These are phyloP conservation scores for Invenusta paracnida DNA, from an alignment of 2,888 invertebrate genomes.

Conservation along the genomic window DNA sequence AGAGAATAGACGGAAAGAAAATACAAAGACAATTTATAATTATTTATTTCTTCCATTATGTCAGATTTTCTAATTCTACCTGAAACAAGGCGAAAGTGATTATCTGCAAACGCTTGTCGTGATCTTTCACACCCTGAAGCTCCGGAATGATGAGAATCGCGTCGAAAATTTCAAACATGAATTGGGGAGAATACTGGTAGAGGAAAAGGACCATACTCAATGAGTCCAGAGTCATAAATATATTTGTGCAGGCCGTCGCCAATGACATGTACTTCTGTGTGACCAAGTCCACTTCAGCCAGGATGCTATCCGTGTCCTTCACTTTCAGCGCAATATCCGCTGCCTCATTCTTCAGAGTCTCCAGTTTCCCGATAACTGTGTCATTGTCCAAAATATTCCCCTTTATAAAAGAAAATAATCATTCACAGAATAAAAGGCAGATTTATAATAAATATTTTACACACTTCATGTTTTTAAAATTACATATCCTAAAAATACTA, in stretches of 20 bases:
- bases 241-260: slow-evolving; percentile 90
- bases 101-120: slow-evolving; percentile 75
- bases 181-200: slow-evolving; percentile 95
- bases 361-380: slow-evolving; percentile 92
- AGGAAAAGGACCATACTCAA: slow-evolving; percentile 89
- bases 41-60: too few relatives aligned
- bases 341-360: slow-evolving; percentile 93
- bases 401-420: too few relatives aligned
- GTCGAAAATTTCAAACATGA: slow-evolving; percentile 96
- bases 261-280: slow-evolving; percentile 92
- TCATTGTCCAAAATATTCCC: slow-evolving; percentile 92
- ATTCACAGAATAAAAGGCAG: too few relatives aligned
- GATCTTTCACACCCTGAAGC: slow-evolving; percentile 75
- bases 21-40: background rate
- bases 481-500: background rate
- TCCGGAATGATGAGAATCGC: slow-evolving; percentile 78
- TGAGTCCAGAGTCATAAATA: slow-evolving; percentile 97
- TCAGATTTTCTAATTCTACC: too few relatives aligned
- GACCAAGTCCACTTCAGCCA: slow-evolving; percentile 92
- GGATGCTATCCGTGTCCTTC: slow-evolving; percentile 92
- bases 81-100: slow-evolving; percentile 89
- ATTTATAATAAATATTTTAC: too few relatives aligned
- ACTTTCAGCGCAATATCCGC: slow-evolving; percentile 87
- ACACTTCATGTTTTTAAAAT: too few relatives aligned
- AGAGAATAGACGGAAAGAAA: background rate